These are phyloP conservation scores for Polietes domitor DNA, from an alignment of 2,888 invertebrate genomes.

Conservation along the genomic window DNA sequence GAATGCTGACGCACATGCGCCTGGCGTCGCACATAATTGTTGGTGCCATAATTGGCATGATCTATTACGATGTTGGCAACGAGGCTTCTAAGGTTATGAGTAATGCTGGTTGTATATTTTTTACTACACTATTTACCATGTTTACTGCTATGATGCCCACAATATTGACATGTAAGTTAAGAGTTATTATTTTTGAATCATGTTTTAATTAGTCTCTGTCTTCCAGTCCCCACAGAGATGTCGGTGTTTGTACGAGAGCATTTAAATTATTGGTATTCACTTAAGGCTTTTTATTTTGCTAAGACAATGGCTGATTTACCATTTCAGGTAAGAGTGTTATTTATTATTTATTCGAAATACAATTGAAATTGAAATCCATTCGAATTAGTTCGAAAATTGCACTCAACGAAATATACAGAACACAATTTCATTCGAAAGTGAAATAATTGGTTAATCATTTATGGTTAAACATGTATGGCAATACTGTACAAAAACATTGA, in stretches of 20 bases:
- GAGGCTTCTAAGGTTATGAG: constrained; percentile 97
- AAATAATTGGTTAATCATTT: too few species aligned
- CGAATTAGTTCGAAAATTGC: too few species aligned
- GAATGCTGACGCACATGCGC: constrained; percentile 94
- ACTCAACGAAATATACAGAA: too few species aligned
- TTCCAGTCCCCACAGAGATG: constrained; percentile 96
- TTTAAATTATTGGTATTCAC: constrained; percentile 97
- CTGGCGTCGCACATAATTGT: constrained; percentile 89
- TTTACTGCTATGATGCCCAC: constrained; percentile 99
- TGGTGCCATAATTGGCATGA: constrained; percentile 94
- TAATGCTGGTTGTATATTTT: constrained; percentile 97
- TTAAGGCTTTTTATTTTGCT: constrained; percentile 97
- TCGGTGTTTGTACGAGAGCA: constrained; percentile 96
- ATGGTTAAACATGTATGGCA: too few species aligned
- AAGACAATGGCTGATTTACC: constrained; percentile 98
- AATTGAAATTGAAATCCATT: too few species aligned
- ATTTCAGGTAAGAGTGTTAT: constrained; percentile 89
- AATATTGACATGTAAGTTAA: constrained; percentile 96
- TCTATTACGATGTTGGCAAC: constrained; percentile 96
- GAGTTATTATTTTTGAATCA: not conserved
- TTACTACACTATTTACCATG: constrained; percentile 97
- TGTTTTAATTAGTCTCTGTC: constrained; percentile 48
- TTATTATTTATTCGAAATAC: too few species aligned
- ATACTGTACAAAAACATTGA: too few species aligned
- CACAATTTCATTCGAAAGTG: too few species aligned